A percentile compares a stretch with the other conserved stretches of the same genome.
Evolutionary conservation across 1,140 invertebrate genomes (phyloP).

Genomic region (Atopsyche davidsoni): DNA sequence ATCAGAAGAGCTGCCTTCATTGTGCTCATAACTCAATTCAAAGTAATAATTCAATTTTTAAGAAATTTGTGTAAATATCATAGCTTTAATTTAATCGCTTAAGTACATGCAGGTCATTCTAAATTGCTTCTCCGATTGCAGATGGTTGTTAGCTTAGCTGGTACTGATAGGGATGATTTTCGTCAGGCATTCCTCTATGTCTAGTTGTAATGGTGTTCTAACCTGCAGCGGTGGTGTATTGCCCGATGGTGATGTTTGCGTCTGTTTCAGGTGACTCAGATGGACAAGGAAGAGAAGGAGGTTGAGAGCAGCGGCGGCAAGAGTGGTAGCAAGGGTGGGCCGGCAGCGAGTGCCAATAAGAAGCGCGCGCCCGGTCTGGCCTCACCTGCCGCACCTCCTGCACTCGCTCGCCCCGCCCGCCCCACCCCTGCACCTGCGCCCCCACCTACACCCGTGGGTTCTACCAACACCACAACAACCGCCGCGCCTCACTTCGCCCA

Average conservation of each 20-base stretch:
- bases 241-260: slow-evolving; percentile 1
- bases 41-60: too few relatives aligned
- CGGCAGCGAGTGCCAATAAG: slow-evolving; percentile 38
- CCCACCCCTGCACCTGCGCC: slow-evolving; percentile 32
- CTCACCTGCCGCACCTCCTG: slow-evolving; percentile 15
- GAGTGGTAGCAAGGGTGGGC: slow-evolving; percentile 57
- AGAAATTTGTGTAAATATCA: too few relatives aligned
- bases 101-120: too few relatives aligned
- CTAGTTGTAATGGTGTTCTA: too few relatives aligned
- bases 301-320: slow-evolving; percentile 67
- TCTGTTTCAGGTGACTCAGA: slow-evolving; percentile 70
- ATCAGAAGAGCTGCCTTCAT: too few relatives aligned
- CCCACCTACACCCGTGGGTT: slow-evolving; percentile 39
- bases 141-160: too few relatives aligned
- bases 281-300: slow-evolving; percentile 87
- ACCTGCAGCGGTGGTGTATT: too few relatives aligned
- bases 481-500: slow-evolving; percentile 34
- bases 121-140: not conserved
- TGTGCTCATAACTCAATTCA: too few relatives aligned
- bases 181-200: too few relatives aligned
- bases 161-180: too few relatives aligned
- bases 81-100: too few relatives aligned
- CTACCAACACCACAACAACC: slow-evolving; percentile 52
- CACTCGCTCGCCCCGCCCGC: slow-evolving; percentile 9
- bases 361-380: slow-evolving; percentile 45